Percentiles rank a stretch among this genome's conserved stretches.
phyloP scores from a whole-genome alignment of 2,797 vertebrate genomes.

The Pelobates cultripes region DNA sequence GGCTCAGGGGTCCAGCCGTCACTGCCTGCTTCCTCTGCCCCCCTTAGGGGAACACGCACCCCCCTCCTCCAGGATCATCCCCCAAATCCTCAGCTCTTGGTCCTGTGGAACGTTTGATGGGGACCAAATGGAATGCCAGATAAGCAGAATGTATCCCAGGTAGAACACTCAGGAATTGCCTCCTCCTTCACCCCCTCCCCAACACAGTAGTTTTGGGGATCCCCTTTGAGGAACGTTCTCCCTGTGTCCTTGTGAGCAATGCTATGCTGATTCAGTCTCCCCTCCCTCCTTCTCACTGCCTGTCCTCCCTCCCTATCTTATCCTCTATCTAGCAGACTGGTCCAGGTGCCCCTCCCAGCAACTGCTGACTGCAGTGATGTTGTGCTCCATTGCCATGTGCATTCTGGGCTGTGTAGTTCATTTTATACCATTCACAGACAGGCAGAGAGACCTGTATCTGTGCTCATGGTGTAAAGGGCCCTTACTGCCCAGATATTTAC shows the following conservation, averaged over 20 bases:
- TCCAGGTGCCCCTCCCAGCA: constrained; percentile 52
- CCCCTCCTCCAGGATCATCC: constrained; percentile 8
- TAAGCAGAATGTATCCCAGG: constrained; percentile 12
- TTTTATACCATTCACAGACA: background rate
- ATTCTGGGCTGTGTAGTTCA: constrained; percentile 31
- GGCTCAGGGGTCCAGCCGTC: background rate
- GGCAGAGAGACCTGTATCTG: background rate
- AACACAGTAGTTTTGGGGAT: background rate
- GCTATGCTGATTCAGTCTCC: constrained; percentile 34
- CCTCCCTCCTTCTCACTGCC: background rate
- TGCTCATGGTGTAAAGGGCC: background rate
- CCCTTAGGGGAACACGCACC: constrained; percentile 29
- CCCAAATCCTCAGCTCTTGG: constrained; percentile 9
- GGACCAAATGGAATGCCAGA: background rate
- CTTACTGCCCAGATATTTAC: no score
- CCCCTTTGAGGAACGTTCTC: background rate
- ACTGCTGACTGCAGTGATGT: constrained; percentile 53
- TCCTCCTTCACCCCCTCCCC: constrained; percentile 1
- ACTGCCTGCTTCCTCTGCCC: constrained; percentile 1
- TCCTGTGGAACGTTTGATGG: background rate
- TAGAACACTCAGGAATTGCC: constrained; percentile 8
- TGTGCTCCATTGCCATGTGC: constrained; percentile 31
- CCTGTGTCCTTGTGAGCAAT: constrained; percentile 37
- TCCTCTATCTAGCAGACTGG: constrained; percentile 45
- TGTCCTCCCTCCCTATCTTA: constrained; percentile 38